A percentile compares a stretch with the other conserved stretches of the same genome.
phyloP scores from a whole-genome alignment of 2,797 vertebrate species.

The Mus caroli region DNA sequence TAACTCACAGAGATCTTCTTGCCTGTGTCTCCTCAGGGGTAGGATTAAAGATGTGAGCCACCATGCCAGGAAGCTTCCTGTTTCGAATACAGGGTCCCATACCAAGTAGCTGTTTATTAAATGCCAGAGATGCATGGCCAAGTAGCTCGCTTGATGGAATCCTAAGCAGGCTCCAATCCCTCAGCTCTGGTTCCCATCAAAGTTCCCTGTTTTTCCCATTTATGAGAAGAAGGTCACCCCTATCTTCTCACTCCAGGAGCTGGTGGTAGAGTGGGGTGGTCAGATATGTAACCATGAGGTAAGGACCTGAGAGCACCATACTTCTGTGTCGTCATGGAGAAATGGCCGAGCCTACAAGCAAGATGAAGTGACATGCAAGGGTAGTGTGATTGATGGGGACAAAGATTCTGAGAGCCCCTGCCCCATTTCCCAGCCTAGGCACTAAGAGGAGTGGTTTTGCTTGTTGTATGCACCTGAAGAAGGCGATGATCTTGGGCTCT shows the following conservation, averaged over 20 bases:
- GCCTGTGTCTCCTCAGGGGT: background rate
- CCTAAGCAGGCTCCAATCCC: background rate
- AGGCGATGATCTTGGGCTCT: background rate
- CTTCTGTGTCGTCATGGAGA: background rate
- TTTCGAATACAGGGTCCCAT: slow-evolving; percentile 3
- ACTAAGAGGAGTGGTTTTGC: background rate
- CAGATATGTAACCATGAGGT: background rate
- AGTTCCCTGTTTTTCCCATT: background rate
- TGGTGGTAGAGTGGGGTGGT: background rate
- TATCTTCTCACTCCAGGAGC: background rate
- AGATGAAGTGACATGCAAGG: background rate
- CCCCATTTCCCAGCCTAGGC: background rate
- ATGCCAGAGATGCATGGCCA: background rate
- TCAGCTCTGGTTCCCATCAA: background rate
- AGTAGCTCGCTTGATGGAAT: background rate
- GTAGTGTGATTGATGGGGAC: background rate
- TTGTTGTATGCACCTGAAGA: background rate
- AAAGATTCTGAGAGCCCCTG: background rate
- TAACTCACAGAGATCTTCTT: background rate
- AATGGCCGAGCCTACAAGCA: background rate
- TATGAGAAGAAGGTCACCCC: background rate
- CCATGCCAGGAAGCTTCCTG: background rate
- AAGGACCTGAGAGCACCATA: background rate
- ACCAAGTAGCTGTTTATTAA: slow-evolving; percentile 30
- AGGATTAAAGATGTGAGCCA: background rate